Percentiles rank a stretch among this genome's conserved stretches.
These are phyloP conservation scores for Drepana arcuata DNA, from an alignment of 1,140 invertebrate species.

Conservation along the genomic window DNA sequence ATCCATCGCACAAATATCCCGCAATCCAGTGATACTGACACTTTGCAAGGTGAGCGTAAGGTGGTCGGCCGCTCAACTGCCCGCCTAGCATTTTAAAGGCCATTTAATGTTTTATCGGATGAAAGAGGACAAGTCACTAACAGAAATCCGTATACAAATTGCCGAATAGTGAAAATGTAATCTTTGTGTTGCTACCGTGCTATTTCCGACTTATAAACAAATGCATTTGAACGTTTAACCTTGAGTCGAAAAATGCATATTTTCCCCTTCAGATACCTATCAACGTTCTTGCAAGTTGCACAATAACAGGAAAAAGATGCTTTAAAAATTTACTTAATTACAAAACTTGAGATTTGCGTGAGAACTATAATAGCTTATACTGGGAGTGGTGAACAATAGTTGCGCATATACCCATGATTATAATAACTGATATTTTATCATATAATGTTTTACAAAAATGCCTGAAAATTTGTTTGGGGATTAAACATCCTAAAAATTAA, in stretches of 20 bases:
- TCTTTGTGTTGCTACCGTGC: slow-evolving; percentile 8
- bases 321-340: slow-evolving; percentile 36
- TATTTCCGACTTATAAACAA: slow-evolving; percentile 2
- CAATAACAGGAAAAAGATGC: too few relatives aligned
- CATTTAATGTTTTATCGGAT: slow-evolving; percentile 47
- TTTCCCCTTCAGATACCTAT: slow-evolving; percentile 4
- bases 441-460: too few relatives aligned
- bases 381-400: too few relatives aligned
- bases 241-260: background rate
- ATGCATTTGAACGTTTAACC: background rate
- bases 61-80: slow-evolving; percentile 48
- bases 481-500: too few relatives aligned
- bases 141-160: slow-evolving; percentile 30
- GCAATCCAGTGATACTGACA: slow-evolving; percentile 60
- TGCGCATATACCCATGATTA: too few relatives aligned
- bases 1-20: slow-evolving; percentile 59
- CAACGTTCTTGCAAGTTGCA: too few relatives aligned
- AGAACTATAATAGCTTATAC: too few relatives aligned
- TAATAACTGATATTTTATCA: too few relatives aligned
- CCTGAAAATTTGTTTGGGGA: too few relatives aligned
- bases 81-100: slow-evolving; percentile 45
- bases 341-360: too few relatives aligned
- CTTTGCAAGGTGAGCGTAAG: slow-evolving; percentile 60
- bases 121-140: slow-evolving; percentile 26
- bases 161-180: slow-evolving; percentile 11